These are phyloP conservation scores for Arctocebus calabarensis DNA, from an alignment of 2,797 vertebrate species.

Conservation along the genomic window DNA sequence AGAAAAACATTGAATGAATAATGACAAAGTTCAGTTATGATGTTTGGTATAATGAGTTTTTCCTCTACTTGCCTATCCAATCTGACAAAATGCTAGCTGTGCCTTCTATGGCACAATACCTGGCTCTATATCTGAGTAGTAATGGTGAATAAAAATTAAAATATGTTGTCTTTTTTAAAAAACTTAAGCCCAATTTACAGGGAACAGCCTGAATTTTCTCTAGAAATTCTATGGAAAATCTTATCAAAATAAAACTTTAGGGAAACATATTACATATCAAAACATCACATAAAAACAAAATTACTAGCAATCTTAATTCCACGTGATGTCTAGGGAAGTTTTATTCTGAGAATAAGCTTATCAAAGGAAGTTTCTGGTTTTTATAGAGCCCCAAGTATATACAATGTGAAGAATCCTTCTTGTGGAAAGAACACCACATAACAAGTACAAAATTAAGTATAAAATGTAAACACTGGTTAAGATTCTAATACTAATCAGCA, in stretches of 20 bases:
- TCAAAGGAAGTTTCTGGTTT: background rate
- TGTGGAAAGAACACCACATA: background rate
- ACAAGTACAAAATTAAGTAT: background rate
- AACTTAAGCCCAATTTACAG: background rate
- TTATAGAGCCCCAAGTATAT: background rate
- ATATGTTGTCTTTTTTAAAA: background rate
- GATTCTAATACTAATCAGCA: background rate
- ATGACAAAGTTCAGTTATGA: background rate
- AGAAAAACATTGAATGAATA: background rate
- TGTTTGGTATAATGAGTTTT: background rate
- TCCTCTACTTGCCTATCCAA: background rate
- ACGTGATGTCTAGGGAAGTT: background rate
- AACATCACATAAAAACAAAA: conserved; percentile 11
- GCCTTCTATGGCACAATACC: background rate
- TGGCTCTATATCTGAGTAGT: background rate
- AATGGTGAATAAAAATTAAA: background rate
- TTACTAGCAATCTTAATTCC: background rate
- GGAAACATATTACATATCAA: background rate
- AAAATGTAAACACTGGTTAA: background rate
- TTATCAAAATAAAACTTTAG: background rate
- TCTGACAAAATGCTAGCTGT: background rate
- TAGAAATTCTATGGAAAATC: background rate
- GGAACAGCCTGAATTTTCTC: background rate
- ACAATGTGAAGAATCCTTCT: background rate
- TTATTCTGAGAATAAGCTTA: background rate